Evolutionary conservation across 2,113 vertebrate species (phyloP), one percentile per base, ranked within the genome.

Genomic region (Poicephalus meyeri): DNA sequence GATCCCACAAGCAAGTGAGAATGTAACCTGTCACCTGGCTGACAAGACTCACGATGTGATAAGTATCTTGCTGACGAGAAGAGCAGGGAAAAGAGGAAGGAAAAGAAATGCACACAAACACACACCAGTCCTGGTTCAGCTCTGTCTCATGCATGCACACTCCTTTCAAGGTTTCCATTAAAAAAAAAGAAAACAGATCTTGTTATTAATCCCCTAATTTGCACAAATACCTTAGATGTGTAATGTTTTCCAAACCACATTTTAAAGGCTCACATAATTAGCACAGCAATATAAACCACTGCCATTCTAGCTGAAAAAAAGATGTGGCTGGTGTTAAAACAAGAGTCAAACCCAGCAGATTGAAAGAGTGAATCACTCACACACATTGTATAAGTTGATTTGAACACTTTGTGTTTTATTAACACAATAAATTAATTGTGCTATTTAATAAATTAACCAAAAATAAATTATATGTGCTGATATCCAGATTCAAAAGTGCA

Each of bases 191-290:
- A 84, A 88, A 41, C 11, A 53, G 29, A 26, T 68, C 64, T 46
- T 83, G 71, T 86, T 76, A 94, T 95, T 96, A 94, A 94, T 92
- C 49, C 73, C 28, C 33, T 92, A 95, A 93, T 95, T 87, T 94
- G 91, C 83, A 85, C 91, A 87, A 92, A 85, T 89, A 52, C 61
- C 55, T 93, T 80, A 72, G 69, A 79, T 79, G 72, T 72, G 73
- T 92, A 86, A 91, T 89, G 83, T 88, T 96, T 96, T 96, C 92
- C 93, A 95, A 95, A 89, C 82, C 91, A 72, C 86, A 81, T 37
- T 72, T 96, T 93, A 87, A 96, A 89, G 65, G 86, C 58, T 81
- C 49, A 79, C 69, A 24, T 91, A 94, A 94, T 95, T 96, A 94
- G 86, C 65, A 76, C 52, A 87, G 77, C 72, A 76, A 37, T 74